Base-by-base conservation (phyloP, 2,113 vertebrate species). In the Otis tarda region DNA sequence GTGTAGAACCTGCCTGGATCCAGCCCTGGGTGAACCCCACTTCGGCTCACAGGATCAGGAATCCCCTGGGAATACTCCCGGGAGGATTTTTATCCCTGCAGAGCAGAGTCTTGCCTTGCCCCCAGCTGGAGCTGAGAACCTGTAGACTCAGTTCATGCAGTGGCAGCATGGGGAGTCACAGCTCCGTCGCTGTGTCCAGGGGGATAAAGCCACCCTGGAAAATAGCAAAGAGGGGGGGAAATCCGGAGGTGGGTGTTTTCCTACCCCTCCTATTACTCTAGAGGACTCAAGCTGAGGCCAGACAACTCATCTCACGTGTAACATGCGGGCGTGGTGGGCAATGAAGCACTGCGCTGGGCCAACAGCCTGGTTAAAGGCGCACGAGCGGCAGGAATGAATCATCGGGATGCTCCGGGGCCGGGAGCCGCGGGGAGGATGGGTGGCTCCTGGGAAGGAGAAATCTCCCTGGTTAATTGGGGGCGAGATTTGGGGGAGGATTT, bases 321-420 rank as follows among this genome's bases (percentile, higher is more conserved):
- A 43, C 43, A 18, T 1, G 4, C 9, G 19, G 52, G 5, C 15
- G 3, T 1, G 27, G 14, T 30, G 63, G 21, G 68, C 50, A 17
- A 3, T 1, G 2, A 52, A 39, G 43, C 43, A 9, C 35, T 0
- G 2, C 0, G 2, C 56, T 39, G 1, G 0, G 41, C 12, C 41
- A 14, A 14, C 30, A 8, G 35, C 55, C 25, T 1, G 1, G 35
- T 35, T 35, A 24, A 53, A 4, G 11, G 28, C 5, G 2, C 12
- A 6, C 1, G 18, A 65, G 33, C 0, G 3, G 22, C 13, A 14
- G 76, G 55, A 55, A 69, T 31, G 45, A 63, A n/a, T 11, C 14
- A 10, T 2, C 0, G 4, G 56, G 33, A 52, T 25, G 14, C 6
- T 0, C 33, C 0, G 39, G 20, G 31, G 10, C 0, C 0, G 27